These are phyloP conservation scores for Achroia grisella DNA, from an alignment of 1,140 invertebrate species.

Conservation along the genomic window DNA sequence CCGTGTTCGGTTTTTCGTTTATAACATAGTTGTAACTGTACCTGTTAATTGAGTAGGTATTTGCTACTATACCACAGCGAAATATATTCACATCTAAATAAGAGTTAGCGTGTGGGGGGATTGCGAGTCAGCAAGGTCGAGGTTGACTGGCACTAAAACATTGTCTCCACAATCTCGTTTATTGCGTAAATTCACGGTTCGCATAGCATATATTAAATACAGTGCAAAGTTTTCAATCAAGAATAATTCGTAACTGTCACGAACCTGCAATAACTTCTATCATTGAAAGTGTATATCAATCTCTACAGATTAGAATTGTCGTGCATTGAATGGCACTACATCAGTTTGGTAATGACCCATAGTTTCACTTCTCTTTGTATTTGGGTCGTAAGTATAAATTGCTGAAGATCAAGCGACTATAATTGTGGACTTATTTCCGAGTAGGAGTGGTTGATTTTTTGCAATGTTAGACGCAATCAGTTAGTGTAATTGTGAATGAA, in stretches of 20 bases:
- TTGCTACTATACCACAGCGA: too few relatives aligned
- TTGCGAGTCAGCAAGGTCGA: constrained; percentile 46
- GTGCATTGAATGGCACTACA: constrained; percentile 15
- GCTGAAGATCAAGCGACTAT: constrained; percentile 14
- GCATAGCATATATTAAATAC: constrained; percentile 6
- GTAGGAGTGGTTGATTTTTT: constrained; percentile 16
- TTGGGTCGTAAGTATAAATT: constrained; percentile 14
- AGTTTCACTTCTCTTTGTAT: constrained; percentile 28
- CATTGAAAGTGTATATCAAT: constrained; percentile 2
- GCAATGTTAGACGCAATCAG: constrained; percentile 5
- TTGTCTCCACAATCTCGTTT: constrained; percentile 32
- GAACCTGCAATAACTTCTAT: background rate
- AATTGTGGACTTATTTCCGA: constrained; percentile 18
- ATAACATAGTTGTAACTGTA: too few relatives aligned
- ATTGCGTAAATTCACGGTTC: constrained; percentile 38
- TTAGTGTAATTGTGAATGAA: constrained; percentile 22
- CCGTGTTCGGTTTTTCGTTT: too few relatives aligned
- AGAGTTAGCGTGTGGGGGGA: constrained; percentile 33
- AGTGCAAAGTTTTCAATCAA: background rate
- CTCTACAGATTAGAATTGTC: constrained; percentile 1
- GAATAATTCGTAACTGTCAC: constrained; percentile 1
- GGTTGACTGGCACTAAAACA: constrained; percentile 33
- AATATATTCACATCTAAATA: too few relatives aligned
- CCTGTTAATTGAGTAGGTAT: too few relatives aligned
- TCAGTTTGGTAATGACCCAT: constrained; percentile 22